phyloP scores from a whole-genome alignment of 2,888 invertebrate genomes.

The Cylloceria caligata region DNA sequence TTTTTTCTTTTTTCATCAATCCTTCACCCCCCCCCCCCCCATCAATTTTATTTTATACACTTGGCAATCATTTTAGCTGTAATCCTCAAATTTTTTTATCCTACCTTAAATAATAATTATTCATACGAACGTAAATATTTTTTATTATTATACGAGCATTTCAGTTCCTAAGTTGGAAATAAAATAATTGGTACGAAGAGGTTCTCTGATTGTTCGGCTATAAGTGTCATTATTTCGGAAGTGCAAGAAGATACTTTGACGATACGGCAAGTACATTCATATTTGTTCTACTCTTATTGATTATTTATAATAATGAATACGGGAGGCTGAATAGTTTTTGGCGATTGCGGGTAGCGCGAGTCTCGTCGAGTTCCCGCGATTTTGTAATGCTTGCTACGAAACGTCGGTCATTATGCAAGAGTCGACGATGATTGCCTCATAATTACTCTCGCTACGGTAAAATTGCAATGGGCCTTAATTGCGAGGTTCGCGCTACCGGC shows the following conservation, averaged over 20 bases:
- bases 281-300: conserved; percentile 6
- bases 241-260: not conserved
- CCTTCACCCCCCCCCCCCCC: conserved; percentile 57
- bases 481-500: conserved; percentile 50
- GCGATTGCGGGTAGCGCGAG: not conserved
- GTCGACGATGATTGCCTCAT: conserved; percentile 65
- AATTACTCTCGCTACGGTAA: conserved; percentile 62
- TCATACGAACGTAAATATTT: conserved; percentile 77
- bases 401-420: conserved; percentile 55
- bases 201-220: conserved; percentile 49
- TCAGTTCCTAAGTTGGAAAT: conserved; percentile 82
- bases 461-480: conserved; percentile 66
- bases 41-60: conserved; percentile 67
- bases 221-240: not conserved
- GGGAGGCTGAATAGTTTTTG: conserved; percentile 7
- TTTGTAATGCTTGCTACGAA: conserved; percentile 34
- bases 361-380: conserved; percentile 41
- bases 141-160: conserved; percentile 81
- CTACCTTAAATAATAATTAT: conserved; percentile 76
- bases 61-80: conserved; percentile 75
- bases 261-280: conserved; percentile 17
- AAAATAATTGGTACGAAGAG: conserved; percentile 78
- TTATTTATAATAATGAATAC: not conserved
- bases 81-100: conserved; percentile 72
- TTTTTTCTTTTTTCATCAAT: conserved; percentile 58